Conservation (phyloP, 2,797 vertebrate genomes). For the Typhlichthys eigenmanni region DNA sequence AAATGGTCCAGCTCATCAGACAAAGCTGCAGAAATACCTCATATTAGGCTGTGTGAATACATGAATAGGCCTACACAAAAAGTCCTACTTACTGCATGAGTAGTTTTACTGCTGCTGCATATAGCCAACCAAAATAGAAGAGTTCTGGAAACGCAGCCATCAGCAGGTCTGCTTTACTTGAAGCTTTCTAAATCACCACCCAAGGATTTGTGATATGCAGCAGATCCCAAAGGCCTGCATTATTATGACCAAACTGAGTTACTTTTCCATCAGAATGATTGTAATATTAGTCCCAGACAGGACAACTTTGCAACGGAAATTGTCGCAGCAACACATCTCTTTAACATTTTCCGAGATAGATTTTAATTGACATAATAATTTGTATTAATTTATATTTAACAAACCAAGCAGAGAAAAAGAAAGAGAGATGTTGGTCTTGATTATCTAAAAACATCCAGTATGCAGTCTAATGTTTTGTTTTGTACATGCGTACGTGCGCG, state of each 20-base stretch:
- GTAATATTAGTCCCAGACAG: too few relatives aligned
- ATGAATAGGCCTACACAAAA: constrained; percentile 8
- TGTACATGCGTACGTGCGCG: constrained; percentile 24
- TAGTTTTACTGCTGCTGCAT: constrained; percentile 4
- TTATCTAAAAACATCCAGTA: constrained; percentile 5
- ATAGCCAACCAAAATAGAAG: constrained; percentile 2
- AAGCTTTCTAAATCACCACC: too few relatives aligned
- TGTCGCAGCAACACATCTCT: too few relatives aligned
- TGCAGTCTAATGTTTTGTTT: constrained; percentile 13
- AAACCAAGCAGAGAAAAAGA: constrained; percentile 1
- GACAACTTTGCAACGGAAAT: too few relatives aligned
- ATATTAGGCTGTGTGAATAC: too few relatives aligned
- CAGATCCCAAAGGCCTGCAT: too few relatives aligned
- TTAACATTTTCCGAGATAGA: background rate
- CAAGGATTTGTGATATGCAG: too few relatives aligned
- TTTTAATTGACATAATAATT: constrained; percentile 1
- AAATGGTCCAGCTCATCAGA: too few relatives aligned
- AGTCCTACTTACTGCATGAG: constrained; percentile 12
- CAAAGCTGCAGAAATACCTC: too few relatives aligned
- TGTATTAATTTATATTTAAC: background rate
- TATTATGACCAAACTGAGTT: too few relatives aligned
- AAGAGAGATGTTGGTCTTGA: constrained; percentile 7
- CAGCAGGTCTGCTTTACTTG: background rate
- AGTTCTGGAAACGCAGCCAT: constrained; percentile 8
- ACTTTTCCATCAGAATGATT: too few relatives aligned